These are phyloP conservation scores for Cygnus olor DNA, from an alignment of 2,797 vertebrate genomes.

Conservation along the genomic window DNA sequence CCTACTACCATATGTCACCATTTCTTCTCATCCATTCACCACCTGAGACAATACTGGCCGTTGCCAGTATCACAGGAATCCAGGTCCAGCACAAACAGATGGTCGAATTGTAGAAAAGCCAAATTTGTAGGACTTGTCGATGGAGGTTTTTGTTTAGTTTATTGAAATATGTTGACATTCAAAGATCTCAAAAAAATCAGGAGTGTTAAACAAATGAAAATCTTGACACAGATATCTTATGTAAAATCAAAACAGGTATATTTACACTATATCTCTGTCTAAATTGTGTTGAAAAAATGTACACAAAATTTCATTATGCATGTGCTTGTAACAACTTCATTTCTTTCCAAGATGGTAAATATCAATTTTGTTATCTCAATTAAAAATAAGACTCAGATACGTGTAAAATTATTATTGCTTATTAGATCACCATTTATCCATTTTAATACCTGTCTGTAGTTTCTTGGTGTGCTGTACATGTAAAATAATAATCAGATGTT, in stretches of 20 bases:
- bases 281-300: neutral
- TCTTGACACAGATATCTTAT: neutral
- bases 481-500: neutral
- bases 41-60: slow-evolving; percentile 70
- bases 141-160: neutral
- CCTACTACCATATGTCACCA: slow-evolving; percentile 66
- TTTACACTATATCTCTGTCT: neutral
- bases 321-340: neutral
- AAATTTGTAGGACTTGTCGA: neutral
- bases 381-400: neutral
- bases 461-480: neutral
- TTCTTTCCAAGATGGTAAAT: neutral
- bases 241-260: neutral
- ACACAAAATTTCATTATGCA: neutral
- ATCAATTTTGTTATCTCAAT: neutral
- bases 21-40: slow-evolving; percentile 66
- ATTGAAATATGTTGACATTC: slow-evolving; percentile 14
- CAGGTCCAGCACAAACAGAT: slow-evolving; percentile 69
- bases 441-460: neutral
- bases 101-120: slow-evolving; percentile 65
- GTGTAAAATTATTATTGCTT: neutral
- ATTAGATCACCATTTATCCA: neutral
- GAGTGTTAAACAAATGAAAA: neutral
- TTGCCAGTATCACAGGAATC: slow-evolving; percentile 58
- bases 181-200: slow-evolving; percentile 6